Percentiles rank a stretch among this genome's conserved stretches.
Conservation (phyloP, 2,113 vertebrate species). For the Zosterops pallidus region DNA sequence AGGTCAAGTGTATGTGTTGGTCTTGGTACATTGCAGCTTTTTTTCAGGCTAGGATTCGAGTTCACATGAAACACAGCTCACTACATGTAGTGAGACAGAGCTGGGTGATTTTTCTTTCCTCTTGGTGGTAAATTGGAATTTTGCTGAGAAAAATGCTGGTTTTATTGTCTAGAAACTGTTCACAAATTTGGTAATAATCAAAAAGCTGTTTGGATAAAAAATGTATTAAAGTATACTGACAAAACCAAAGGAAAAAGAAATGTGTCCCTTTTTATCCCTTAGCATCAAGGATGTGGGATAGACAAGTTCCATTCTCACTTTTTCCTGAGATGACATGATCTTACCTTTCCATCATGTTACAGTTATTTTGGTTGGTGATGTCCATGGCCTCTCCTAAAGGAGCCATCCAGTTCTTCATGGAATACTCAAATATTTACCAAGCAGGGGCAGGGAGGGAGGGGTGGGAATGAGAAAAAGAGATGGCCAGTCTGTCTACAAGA, state of each 20-base stretch:
- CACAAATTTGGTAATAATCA: background rate
- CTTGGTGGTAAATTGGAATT: background rate
- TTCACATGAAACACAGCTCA: background rate
- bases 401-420: background rate
- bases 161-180: background rate
- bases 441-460: background rate
- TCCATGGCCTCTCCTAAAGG: background rate
- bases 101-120: background rate
- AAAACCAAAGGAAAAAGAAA: background rate
- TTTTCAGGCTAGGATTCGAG: fast-evolving
- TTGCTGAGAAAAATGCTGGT: background rate
- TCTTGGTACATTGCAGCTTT: background rate
- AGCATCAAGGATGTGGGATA: background rate
- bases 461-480: background rate
- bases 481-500: background rate
- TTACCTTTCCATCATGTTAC: background rate
- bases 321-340: background rate
- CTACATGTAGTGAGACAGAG: background rate
- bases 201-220: background rate
- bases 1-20: background rate
- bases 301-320: background rate
- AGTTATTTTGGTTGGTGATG: background rate
- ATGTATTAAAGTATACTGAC: background rate
- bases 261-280: background rate
- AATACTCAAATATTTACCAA: background rate